phyloP scores from a whole-genome alignment of 2,797 vertebrate species.

The Myripristis jacobus region DNA sequence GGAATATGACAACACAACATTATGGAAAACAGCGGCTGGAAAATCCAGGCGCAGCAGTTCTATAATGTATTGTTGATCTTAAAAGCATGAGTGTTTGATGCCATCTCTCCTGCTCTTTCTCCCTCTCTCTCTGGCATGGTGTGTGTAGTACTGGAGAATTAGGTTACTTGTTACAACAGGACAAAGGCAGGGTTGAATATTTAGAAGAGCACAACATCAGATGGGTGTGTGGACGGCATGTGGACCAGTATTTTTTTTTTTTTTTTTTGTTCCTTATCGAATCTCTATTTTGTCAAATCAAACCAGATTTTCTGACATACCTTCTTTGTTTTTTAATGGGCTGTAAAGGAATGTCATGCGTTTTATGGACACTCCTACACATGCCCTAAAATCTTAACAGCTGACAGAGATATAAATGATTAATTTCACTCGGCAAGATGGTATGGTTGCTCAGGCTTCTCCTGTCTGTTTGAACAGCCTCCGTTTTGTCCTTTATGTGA shows the following conservation, averaged over 20 bases:
- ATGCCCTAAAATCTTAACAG: slow-evolving; percentile 45
- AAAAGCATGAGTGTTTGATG: background rate
- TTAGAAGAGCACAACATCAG: background rate
- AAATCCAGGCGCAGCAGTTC: background rate
- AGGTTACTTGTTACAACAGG: slow-evolving; percentile 5
- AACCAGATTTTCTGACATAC: slow-evolving; percentile 19
- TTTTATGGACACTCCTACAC: slow-evolving; percentile 40
- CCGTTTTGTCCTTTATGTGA: slow-evolving; percentile 69
- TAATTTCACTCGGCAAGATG: slow-evolving; percentile 47
- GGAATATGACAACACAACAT: slow-evolving; percentile 18
- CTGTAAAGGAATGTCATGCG: slow-evolving; percentile 31
- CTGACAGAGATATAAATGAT: slow-evolving; percentile 56
- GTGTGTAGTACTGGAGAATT: background rate
- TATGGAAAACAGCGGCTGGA: slow-evolving; percentile 12
- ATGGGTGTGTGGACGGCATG: background rate
- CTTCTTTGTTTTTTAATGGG: slow-evolving; percentile 10
- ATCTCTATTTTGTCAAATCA: slow-evolving; percentile 2
- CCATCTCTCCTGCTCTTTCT: background rate
- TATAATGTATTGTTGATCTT: background rate
- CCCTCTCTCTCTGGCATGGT: background rate
- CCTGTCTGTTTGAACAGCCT: slow-evolving; percentile 51
- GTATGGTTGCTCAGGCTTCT: slow-evolving; percentile 42
- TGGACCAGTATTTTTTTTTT: slow-evolving; percentile 5
- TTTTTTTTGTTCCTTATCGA: slow-evolving; percentile 24
- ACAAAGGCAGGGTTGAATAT: background rate